Conservation (phyloP, 2,797 vertebrate species). For the Liasis olivaceus region DNA sequence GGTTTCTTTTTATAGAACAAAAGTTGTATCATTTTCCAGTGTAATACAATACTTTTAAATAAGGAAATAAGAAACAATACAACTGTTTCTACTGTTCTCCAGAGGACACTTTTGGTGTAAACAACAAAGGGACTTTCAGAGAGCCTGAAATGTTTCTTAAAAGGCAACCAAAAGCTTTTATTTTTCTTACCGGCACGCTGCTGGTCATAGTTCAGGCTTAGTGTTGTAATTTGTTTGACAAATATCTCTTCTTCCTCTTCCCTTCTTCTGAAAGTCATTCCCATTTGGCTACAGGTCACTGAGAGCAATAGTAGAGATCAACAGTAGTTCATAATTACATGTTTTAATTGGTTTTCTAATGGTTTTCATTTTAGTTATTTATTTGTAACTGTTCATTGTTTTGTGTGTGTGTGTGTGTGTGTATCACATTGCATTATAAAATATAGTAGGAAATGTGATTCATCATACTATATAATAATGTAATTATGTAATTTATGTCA, state of each 20-base stretch:
- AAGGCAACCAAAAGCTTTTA: not conserved
- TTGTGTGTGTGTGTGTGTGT: no score
- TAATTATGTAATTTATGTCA: no score
- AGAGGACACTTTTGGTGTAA: not conserved
- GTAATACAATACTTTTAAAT: slow-evolving; percentile 12
- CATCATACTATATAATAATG: no score
- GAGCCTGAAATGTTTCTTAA: not conserved
- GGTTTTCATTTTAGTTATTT: not conserved
- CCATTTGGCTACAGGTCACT: not conserved
- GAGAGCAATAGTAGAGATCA: not conserved
- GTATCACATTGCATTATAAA: no score
- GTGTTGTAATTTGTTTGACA: not conserved
- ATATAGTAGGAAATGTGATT: no score
- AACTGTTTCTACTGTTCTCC: not conserved
- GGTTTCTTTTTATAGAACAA: slow-evolving; percentile 26
- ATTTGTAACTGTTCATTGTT: not conserved
- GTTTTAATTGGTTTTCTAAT: no score
- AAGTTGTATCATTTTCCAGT: not conserved
- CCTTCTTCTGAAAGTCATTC: not conserved
- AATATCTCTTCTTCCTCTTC: not conserved
- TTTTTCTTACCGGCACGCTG: not conserved
- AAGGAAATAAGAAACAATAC: slow-evolving; percentile 1
- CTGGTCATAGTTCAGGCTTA: not conserved
- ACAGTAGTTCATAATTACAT: not conserved
- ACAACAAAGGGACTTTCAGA: not conserved